Evolutionary conservation across 2,888 invertebrate species (phyloP).

Genomic region (Prosapia bicincta): DNA sequence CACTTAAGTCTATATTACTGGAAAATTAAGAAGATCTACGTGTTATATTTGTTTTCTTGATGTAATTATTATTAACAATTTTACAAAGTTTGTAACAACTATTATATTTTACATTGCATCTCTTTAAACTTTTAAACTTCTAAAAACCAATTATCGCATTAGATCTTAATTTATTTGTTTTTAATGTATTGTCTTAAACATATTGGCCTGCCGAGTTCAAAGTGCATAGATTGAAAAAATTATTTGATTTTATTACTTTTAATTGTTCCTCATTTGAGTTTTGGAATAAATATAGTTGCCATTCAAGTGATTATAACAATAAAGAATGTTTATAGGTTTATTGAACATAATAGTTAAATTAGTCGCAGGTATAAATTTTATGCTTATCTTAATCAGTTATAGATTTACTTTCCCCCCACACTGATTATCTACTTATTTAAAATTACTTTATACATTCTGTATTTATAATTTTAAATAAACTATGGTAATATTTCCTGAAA

Average conservation of each 20-base stretch:
- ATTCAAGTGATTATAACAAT: neutral
- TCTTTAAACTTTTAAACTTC: no score
- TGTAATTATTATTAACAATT: no score
- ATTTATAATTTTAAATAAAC: constrained; percentile 1
- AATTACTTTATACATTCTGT: neutral
- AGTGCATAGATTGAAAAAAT: neutral
- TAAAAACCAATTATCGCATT: no score
- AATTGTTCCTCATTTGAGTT: constrained; percentile 2
- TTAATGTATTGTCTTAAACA: neutral
- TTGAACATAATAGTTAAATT: neutral
- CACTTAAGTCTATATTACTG: neutral
- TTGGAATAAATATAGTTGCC: neutral
- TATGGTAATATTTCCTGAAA: neutral
- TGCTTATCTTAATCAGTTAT: neutral
- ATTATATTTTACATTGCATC: no score
- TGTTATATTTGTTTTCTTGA: neutral
- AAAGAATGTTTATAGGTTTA: neutral
- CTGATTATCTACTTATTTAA: neutral
- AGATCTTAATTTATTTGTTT: no score
- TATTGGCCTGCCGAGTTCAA: neutral
- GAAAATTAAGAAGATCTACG: neutral
- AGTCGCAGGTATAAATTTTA: neutral
- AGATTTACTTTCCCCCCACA: neutral
- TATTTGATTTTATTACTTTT: neutral
- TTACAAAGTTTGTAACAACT: no score